Evolutionary conservation across 2,888 invertebrate species (phyloP).

Genomic region (Mechanitis messenoides): DNA sequence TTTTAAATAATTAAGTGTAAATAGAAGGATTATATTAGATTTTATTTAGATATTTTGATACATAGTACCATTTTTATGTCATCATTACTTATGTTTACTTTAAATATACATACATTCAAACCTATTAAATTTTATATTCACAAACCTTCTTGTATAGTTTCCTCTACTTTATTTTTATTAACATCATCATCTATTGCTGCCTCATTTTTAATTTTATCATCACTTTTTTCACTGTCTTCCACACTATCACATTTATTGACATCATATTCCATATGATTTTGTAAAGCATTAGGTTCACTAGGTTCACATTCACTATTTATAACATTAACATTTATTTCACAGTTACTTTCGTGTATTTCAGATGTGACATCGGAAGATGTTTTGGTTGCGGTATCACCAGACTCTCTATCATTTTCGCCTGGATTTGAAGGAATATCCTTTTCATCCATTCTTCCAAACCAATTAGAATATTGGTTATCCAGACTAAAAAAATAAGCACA

Average conservation of each 20-base stretch:
- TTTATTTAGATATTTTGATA: too few relatives aligned
- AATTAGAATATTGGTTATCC: slow-evolving; percentile 39
- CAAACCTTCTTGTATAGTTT: slow-evolving; percentile 9
- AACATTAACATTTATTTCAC: slow-evolving; percentile 32
- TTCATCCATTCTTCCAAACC: slow-evolving; percentile 60
- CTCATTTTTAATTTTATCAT: slow-evolving; percentile 25
- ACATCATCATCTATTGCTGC: too few relatives aligned
- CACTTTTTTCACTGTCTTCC: slow-evolving; percentile 40
- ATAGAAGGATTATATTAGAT: too few relatives aligned
- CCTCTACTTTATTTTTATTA: neutral
- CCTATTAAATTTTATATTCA: neutral
- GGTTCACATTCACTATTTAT: slow-evolving; percentile 30
- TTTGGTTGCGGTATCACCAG: slow-evolving; percentile 22
- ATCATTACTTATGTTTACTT: too few relatives aligned
- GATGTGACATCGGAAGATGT: slow-evolving; percentile 17
- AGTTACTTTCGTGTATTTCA: slow-evolving; percentile 30
- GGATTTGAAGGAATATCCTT: slow-evolving; percentile 48
- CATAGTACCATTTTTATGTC: too few relatives aligned
- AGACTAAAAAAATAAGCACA: slow-evolving; percentile 39
- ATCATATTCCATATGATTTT: slow-evolving; percentile 57
- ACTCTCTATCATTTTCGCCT: slow-evolving; percentile 34
- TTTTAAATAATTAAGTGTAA: too few relatives aligned
- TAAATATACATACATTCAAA: too few relatives aligned
- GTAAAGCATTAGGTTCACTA: slow-evolving; percentile 40
- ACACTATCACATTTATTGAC: slow-evolving; percentile 41